Evolutionary conservation across 2,113 vertebrate genomes (phyloP), one percentile per base, ranked within the genome.

Genomic region (Phrynocephalus versicolor): DNA sequence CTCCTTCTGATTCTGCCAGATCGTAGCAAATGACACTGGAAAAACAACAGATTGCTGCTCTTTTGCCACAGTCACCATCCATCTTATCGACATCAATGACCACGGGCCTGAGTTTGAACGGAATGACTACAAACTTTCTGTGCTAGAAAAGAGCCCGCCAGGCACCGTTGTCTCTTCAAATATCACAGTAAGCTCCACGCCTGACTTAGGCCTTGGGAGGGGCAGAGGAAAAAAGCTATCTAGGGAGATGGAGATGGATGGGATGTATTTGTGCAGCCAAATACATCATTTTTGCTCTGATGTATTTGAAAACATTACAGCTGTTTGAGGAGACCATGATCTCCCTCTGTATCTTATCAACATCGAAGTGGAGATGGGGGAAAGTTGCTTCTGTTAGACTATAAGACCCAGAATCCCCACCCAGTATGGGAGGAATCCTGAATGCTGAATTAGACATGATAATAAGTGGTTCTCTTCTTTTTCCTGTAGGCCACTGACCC

Each of bases 31-130:
- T 35, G 98, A 99, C 93, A 90, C 18, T 0, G 85, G 87, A 6
- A 70, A 92, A 51, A 37, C 70, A 55, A 0, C 0, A 0, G 1
- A 55, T 85, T 95, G 94, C 92, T 95, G 94, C 16, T 97, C 97
- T 4, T 92, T 71, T 0, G 98, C 98, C 39, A 95, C 69, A 0
- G 97, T 99, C 83, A 98, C 96, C 73, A 97, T 99, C 55, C 9
- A 88, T 15, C 93, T 99, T 83, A 93, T 88, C 13, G 98, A 99
- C 77, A 87, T 76, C 41, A 99, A 99, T 0, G 98, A 99, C 94
- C 97, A 99, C 88, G 95, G 72, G 58, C 98, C 98, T 0, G 76
- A 4, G 1, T 99, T 99, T 82, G 3, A 70, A 21, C 0, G 96
- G 1, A 92, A 90, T 35, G 82, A 73, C 3, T 99, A 98, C 75